Percentiles rank a stretch among this genome's conserved stretches.
Conservation (phyloP, 2,797 vertebrate genomes). For the Melanogrammus aeglefinus region DNA sequence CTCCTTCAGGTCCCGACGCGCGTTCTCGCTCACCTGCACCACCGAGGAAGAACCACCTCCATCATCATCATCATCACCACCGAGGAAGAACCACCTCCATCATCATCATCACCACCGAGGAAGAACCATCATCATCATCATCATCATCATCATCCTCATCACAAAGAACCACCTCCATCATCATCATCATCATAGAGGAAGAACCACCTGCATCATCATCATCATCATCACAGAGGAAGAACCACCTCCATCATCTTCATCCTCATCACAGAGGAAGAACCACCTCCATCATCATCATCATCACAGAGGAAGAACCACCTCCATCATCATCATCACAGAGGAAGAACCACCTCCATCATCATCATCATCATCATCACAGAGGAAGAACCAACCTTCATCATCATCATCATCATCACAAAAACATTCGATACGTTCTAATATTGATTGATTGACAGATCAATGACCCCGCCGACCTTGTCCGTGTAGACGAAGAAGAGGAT, state of each 20-base stretch:
- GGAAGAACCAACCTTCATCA: slow-evolving; percentile 2
- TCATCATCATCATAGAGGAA: not conserved
- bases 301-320: no score
- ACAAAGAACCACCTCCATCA: no score
- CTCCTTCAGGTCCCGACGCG: slow-evolving; percentile 87
- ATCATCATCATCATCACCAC: not conserved
- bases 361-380: not conserved
- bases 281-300: not conserved
- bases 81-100: no score
- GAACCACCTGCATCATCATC: slow-evolving; percentile 1
- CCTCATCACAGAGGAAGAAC: not conserved
- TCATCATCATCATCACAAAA: no score
- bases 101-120: not conserved
- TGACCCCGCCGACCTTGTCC: slow-evolving; percentile 79
- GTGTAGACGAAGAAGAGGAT: slow-evolving; percentile 98
- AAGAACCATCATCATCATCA: not conserved
- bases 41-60: not conserved
- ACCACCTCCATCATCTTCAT: slow-evolving; percentile 5
- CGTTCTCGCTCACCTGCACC: slow-evolving; percentile 88
- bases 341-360: not conserved
- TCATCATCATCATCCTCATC: not conserved
- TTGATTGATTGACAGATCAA: not conserved
- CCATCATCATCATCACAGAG: not conserved
- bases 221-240: not conserved
- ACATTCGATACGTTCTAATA: no score